Percentiles rank a stretch among this genome's conserved stretches.
Conservation (phyloP, 1,140 invertebrate genomes). For the Diploscapter pachys region DNA sequence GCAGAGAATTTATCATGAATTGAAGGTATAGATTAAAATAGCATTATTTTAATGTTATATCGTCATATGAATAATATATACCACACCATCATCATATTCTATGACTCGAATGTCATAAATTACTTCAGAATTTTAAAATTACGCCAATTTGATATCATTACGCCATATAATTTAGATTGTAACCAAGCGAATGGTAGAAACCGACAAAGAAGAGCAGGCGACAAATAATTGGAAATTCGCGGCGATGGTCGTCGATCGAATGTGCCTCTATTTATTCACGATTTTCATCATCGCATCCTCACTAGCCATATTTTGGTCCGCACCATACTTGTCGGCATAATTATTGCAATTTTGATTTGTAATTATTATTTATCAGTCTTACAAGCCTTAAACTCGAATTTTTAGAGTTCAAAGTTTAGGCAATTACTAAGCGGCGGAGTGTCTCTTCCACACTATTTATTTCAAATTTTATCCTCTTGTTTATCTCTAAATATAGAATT, state of each 20-base stretch:
- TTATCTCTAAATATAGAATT: conserved; percentile 14
- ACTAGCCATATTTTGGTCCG: conserved; percentile 54
- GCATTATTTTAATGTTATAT: no score
- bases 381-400: not conserved
- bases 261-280: conserved; percentile 63
- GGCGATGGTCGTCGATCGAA: conserved; percentile 63
- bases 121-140: no score
- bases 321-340: conserved; percentile 51
- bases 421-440: not conserved
- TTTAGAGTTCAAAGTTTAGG: no score
- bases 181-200: conserved; percentile 56
- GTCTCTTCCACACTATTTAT: not conserved
- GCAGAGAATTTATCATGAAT: conserved; percentile 53
- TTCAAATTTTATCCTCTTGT: not conserved
- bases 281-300: conserved; percentile 61
- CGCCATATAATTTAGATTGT: conserved; percentile 42
- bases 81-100: no score
- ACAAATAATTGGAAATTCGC: conserved; percentile 65
- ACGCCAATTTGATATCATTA: no score
- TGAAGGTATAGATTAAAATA: conserved; percentile 42
- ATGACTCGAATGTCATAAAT: no score
- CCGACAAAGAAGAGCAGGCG: conserved; percentile 58
- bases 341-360: conserved; percentile 1
- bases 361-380: not conserved
- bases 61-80: conserved; percentile 29